phyloP scores from a whole-genome alignment of 2,797 vertebrate species.

The Tapirus indicus region DNA sequence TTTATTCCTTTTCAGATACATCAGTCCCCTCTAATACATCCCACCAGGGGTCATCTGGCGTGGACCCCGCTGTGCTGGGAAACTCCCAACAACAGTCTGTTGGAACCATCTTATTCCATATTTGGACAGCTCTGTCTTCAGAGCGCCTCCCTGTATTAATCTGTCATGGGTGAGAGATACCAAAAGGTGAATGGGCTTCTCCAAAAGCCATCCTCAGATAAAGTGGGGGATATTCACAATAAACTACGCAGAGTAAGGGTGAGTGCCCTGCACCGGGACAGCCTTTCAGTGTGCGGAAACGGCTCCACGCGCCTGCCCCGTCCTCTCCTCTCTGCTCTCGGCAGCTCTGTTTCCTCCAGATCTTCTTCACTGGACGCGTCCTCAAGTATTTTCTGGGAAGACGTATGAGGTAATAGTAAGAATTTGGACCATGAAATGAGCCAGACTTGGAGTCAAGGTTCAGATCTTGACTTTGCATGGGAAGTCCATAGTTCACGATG shows the following conservation, averaged over 20 bases:
- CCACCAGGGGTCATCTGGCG: background rate
- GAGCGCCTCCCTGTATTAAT: background rate
- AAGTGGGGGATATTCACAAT: background rate
- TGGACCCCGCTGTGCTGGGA: background rate
- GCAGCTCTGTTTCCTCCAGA: background rate
- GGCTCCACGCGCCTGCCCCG: accelerated
- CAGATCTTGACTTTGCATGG: background rate
- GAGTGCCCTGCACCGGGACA: background rate
- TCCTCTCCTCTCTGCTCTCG: background rate
- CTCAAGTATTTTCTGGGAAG: background rate
- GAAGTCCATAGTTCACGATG: background rate
- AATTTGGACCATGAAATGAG: background rate
- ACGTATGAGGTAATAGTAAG: background rate
- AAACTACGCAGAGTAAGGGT: background rate
- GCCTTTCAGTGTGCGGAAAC: background rate
- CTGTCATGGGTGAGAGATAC: background rate
- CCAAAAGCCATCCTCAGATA: background rate
- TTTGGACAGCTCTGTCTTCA: background rate
- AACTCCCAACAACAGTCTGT: background rate
- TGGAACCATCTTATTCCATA: background rate
- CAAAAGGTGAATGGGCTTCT: background rate
- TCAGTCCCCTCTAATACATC: background rate
- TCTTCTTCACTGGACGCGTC: background rate
- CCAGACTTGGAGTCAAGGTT: background rate
- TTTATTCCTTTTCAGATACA: background rate